Evolutionary conservation across 2,797 vertebrate genomes (phyloP).

Genomic region (Antrozous pallidus): DNA sequence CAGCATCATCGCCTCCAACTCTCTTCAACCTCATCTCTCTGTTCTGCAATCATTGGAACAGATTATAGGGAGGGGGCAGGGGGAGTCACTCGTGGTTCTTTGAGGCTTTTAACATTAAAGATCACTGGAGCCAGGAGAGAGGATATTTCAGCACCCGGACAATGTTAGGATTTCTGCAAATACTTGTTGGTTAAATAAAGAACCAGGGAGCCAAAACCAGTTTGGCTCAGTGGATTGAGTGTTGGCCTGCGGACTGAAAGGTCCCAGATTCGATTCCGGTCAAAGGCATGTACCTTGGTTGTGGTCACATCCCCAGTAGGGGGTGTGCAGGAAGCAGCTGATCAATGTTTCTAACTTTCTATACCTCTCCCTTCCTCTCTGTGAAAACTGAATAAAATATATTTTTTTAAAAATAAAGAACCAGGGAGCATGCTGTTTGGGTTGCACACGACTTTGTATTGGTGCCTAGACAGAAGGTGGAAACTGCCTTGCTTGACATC

Average conservation of each 20-base stretch:
- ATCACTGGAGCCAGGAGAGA: background rate
- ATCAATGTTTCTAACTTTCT: too few species aligned
- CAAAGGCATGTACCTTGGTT: too few species aligned
- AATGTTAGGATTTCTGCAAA: background rate
- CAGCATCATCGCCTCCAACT: background rate
- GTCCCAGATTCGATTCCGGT: too few species aligned
- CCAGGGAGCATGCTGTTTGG: background rate
- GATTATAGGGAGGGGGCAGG: background rate
- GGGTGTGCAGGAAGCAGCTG: too few species aligned
- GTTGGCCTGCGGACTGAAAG: too few species aligned
- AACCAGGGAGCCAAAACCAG: background rate
- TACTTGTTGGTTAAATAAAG: background rate
- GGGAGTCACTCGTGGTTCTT: background rate
- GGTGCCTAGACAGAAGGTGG: background rate
- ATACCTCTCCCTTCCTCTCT: too few species aligned
- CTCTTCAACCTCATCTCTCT: background rate
- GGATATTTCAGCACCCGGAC: background rate
- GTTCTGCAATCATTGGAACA: background rate
- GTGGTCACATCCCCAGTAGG: too few species aligned
- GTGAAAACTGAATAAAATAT: too few species aligned
- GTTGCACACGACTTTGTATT: background rate
- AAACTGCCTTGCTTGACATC: background rate
- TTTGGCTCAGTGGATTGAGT: too few species aligned
- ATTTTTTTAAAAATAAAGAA: slow-evolving; percentile 9
- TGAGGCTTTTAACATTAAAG: slow-evolving; percentile 1